Conservation (phyloP, 2,888 invertebrate species). For the Polydesmus complanatus region DNA sequence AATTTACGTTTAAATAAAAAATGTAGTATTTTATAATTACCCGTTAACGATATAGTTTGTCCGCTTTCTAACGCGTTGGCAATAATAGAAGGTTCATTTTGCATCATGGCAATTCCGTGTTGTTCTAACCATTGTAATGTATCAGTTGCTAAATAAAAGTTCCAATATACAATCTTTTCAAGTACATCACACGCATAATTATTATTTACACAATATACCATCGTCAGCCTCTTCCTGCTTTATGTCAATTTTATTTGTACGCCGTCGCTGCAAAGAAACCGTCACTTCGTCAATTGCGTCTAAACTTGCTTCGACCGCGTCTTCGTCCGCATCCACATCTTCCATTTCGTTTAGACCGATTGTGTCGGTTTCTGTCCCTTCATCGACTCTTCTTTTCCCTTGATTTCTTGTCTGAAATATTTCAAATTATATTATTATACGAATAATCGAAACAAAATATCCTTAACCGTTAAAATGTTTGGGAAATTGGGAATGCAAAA, state of each 20-base stretch:
- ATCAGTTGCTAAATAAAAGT: conserved; percentile 22
- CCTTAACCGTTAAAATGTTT: neutral
- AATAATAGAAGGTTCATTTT: conserved; percentile 58
- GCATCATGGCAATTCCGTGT: conserved; percentile 76
- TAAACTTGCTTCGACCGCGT: neutral
- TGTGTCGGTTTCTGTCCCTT: neutral
- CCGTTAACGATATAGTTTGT: conserved; percentile 62
- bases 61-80: conserved; percentile 72
- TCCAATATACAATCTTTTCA: neutral
- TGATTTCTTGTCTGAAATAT: neutral
- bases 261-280: neutral
- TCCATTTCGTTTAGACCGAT: neutral
- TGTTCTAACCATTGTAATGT: conserved; percentile 53
- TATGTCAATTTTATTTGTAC: neutral
- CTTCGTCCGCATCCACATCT: neutral
- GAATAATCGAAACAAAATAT: neutral
- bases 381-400: neutral
- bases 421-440: neutral
- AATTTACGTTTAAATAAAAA: neutral
- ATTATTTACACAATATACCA: neutral
- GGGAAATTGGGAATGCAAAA: no score
- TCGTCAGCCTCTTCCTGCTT: neutral
- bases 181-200: neutral
- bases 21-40: conserved; percentile 20
- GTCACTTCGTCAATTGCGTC: neutral